Evolutionary conservation across 2,113 vertebrate species (phyloP).

Genomic region (Lamprotornis superbus): DNA sequence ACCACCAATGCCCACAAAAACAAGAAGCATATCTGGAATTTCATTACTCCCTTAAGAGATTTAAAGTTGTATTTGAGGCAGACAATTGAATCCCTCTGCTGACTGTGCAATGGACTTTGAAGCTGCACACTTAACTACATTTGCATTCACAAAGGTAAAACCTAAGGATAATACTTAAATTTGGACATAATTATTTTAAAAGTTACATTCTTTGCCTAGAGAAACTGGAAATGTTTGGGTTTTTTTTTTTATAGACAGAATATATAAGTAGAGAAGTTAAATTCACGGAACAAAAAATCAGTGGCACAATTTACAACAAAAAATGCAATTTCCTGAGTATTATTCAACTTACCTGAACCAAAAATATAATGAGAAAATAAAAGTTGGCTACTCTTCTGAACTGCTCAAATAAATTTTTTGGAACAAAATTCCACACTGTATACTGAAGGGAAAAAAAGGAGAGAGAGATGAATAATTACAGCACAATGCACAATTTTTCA

Average conservation of each 20-base stretch:
- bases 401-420: conserved; percentile 98
- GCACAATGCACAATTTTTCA: background rate
- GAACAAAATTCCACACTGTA: conserved; percentile 97
- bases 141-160: background rate
- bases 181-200: background rate
- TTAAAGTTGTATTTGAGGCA: background rate
- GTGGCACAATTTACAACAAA: background rate
- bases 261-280: background rate
- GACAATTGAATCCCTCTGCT: background rate
- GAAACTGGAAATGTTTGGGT: background rate
- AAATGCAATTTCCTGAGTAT: background rate
- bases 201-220: background rate
- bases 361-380: conserved; percentile 99
- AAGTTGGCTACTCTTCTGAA: conserved; percentile 99
- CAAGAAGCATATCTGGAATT: background rate
- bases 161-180: background rate
- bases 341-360: conserved; percentile 90
- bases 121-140: background rate
- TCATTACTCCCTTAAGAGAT: background rate
- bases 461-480: background rate
- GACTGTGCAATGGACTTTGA: background rate
- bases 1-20: background rate
- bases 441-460: conserved; percentile 76
- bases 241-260: background rate
- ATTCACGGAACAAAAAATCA: background rate